Evolutionary conservation across 2,113 vertebrate species (phyloP).

Genomic region (Rhagologus leucostigma): DNA sequence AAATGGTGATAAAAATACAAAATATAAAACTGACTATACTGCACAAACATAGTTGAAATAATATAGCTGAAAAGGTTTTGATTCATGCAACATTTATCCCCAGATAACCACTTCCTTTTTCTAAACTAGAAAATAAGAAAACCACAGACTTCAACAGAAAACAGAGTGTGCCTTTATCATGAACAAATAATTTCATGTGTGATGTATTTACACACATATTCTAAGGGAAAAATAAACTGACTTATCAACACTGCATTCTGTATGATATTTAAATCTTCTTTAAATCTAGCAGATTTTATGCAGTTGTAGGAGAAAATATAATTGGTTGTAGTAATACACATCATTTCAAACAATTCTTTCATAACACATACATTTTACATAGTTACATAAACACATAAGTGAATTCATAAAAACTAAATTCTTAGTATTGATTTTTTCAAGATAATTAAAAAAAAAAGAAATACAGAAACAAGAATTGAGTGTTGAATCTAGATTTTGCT

Average conservation of each 20-base stretch:
- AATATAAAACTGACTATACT: neutral
- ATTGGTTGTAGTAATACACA: neutral
- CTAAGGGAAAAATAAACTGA: neutral
- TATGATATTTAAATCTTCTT: neutral
- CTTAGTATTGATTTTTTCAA: neutral
- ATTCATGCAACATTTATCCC: neutral
- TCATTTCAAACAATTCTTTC: neutral
- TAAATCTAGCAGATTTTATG: neutral
- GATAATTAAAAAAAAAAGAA: neutral
- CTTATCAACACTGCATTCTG: neutral
- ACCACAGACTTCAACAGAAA: conserved; percentile 33
- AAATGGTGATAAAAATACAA: neutral
- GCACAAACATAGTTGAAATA: neutral
- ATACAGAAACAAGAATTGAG: neutral
- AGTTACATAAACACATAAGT: neutral
- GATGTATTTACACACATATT: neutral
- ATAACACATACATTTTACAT: neutral
- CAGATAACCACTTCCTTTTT: conserved; percentile 43
- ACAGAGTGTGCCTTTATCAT: neutral
- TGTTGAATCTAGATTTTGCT: neutral
- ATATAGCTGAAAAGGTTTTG: neutral
- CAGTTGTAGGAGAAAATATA: neutral
- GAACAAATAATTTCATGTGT: neutral
- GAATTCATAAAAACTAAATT: neutral
- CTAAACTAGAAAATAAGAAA: neutral